A percentile compares a stretch with the other conserved stretches of the same genome.
Evolutionary conservation across 2,113 vertebrate genomes (phyloP).

Genomic region (Rana temporaria): DNA sequence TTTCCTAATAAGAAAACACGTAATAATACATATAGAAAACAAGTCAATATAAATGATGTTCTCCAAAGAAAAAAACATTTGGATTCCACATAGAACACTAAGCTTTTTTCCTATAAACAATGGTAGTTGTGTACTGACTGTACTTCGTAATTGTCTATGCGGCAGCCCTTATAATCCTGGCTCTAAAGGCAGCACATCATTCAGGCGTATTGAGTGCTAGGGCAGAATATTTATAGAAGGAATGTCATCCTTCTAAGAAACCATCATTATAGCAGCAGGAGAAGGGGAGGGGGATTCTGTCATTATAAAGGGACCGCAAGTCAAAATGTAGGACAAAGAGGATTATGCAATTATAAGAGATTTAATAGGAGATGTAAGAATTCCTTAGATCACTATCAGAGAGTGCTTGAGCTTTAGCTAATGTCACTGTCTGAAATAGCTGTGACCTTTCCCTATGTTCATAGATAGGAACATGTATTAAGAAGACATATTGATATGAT

Average conservation of each 20-base stretch:
- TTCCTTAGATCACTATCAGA: not conserved
- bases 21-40: too few species aligned
- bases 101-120: not conserved
- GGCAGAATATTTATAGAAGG: conserved; percentile 33
- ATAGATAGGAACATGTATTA: too few species aligned
- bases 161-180: conserved; percentile 1
- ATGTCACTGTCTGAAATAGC: not conserved
- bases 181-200: conserved; percentile 1
- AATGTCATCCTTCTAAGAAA: conserved; percentile 37
- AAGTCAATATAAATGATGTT: too few species aligned
- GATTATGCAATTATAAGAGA: conserved; percentile 29
- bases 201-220: conserved; percentile 23
- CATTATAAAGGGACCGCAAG: not conserved
- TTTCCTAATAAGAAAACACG: too few species aligned
- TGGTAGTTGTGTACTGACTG: not conserved
- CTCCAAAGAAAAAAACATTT: too few species aligned
- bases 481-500: too few species aligned
- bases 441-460: too few species aligned
- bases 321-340: not conserved
- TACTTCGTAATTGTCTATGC: not conserved
- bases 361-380: not conserved
- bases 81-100: too few species aligned
- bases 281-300: not conserved
- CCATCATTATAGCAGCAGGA: not conserved
- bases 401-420: not conserved